phyloP scores from a whole-genome alignment of 2,888 invertebrate species.

The Xestobium rufovillosum region DNA sequence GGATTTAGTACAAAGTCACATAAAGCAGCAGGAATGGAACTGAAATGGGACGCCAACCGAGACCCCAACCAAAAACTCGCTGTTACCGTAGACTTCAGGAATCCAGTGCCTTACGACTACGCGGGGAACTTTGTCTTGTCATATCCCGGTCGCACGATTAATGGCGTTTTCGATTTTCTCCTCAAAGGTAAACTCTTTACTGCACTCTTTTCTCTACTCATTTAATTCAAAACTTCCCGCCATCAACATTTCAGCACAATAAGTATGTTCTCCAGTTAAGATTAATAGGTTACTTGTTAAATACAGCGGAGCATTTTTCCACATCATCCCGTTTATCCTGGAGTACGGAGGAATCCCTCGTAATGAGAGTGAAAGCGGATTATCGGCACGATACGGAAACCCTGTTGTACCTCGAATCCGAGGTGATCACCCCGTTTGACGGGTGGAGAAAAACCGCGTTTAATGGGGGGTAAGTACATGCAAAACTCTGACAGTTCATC shows the following conservation, averaged over 20 bases:
- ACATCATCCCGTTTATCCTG: conserved; percentile 60
- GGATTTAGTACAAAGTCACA: conserved; percentile 52
- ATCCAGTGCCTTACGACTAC: conserved; percentile 53
- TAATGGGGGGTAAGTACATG: conserved; percentile 43
- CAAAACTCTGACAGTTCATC: conserved; percentile 8
- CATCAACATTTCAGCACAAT: too few species aligned
- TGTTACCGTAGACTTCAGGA: conserved; percentile 54
- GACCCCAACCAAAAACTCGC: conserved; percentile 69
- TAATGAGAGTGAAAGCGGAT: conserved; percentile 53
- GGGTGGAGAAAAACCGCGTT: conserved; percentile 50
- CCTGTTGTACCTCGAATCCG: conserved; percentile 42
- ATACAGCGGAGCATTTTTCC: conserved; percentile 38
- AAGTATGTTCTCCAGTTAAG: conserved; percentile 2
- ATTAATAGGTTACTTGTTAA: conserved; percentile 28
- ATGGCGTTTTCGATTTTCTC: conserved; percentile 57
- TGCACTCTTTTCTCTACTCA: conserved; percentile 38
- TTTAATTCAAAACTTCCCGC: conserved; percentile 43
- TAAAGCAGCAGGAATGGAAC: conserved; percentile 61
- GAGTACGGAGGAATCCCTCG: conserved; percentile 58
- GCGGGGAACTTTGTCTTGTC: conserved; percentile 57
- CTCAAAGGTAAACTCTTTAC: conserved; percentile 42
- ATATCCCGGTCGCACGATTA: conserved; percentile 69
- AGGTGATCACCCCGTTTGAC: conserved; percentile 50
- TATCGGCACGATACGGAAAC: conserved; percentile 49
- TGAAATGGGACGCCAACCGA: conserved; percentile 82